Base-by-base conservation (phyloP, 2,888 invertebrate genomes). In the Cheilosia impressa region DNA sequence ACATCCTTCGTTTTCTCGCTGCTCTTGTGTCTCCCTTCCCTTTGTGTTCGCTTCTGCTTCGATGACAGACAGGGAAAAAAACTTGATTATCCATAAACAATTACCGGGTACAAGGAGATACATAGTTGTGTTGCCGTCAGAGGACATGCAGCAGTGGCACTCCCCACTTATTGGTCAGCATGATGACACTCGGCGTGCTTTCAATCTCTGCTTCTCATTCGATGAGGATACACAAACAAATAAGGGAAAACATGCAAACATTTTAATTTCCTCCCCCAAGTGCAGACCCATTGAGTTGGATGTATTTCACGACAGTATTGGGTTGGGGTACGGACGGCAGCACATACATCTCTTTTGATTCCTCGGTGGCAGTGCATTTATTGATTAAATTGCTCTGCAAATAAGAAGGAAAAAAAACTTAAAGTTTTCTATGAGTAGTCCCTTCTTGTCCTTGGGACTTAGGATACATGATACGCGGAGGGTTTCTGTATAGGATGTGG, bases 91-190 rank as follows among this genome's bases (percentile, higher is more conserved):
- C 85, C 76, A 80, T 85, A 85, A 81, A 73, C 85, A 85, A 72
- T 85, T 76, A 66, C 31, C 41, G 75, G 55, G 45, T 50, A 38
- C 66, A 80, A 66, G 69, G 47, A 62, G 71, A 52, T 77, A 22
- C 38, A 38, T 13, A 38, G 38, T 38, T 78, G 72, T 76, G 60
- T 60, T 65, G 43, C 41, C 65, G 62, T 65, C 58, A 63, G 62
- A 62, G 22, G 52, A 53, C 45, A 34, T 45, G 43, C 13, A 34
- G 17, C 34, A 72, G 13, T 69, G 62, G 52, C 65, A 69, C 63
- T 58, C 62, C 43, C 76, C 76, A 76, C 81, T 81, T 77, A 81
- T 73, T 77, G 81, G 81, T 85, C 81, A 85, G 63, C 57, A 68
- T 15, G 76, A 81, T 85, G 76, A 81, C 76, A 85, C 76, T 80